phyloP scores from a whole-genome alignment of 1,140 invertebrate species.

The Dufourea novaeangliae region DNA sequence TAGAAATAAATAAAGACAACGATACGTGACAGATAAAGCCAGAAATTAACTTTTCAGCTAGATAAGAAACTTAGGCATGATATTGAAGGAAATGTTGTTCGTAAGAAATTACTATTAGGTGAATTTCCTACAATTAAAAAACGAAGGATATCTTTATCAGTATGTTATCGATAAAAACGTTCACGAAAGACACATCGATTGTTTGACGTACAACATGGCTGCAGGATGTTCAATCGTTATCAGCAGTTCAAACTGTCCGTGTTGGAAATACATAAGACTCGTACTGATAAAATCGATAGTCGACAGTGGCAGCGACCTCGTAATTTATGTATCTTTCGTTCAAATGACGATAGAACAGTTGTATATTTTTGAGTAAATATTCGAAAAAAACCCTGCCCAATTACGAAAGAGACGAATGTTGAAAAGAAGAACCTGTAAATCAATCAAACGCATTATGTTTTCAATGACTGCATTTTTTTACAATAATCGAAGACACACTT shows the following conservation, averaged over 20 bases:
- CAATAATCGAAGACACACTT: no score
- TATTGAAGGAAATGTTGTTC: no score
- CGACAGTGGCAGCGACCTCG: background rate
- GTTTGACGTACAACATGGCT: background rate
- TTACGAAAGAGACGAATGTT: no score
- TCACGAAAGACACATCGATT: background rate
- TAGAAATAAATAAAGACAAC: no score
- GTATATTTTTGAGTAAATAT: background rate
- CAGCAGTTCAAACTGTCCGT: background rate
- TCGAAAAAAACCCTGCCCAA: no score
- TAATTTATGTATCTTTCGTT: background rate
- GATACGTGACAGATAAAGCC: no score
- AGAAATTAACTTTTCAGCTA: no score
- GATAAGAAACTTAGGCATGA: no score
- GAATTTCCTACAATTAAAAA: background rate
- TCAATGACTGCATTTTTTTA: no score
- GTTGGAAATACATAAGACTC: slow-evolving; percentile 7
- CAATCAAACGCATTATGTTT: background rate
- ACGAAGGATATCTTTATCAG: background rate
- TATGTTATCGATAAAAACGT: background rate
- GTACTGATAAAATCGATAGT: background rate
- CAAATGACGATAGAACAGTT: background rate
- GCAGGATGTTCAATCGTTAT: background rate
- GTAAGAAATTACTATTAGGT: background rate
- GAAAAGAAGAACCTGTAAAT: no score